These are phyloP conservation scores for Leptogaster cylindrica DNA, from an alignment of 2,888 invertebrate genomes.

Conservation along the genomic window DNA sequence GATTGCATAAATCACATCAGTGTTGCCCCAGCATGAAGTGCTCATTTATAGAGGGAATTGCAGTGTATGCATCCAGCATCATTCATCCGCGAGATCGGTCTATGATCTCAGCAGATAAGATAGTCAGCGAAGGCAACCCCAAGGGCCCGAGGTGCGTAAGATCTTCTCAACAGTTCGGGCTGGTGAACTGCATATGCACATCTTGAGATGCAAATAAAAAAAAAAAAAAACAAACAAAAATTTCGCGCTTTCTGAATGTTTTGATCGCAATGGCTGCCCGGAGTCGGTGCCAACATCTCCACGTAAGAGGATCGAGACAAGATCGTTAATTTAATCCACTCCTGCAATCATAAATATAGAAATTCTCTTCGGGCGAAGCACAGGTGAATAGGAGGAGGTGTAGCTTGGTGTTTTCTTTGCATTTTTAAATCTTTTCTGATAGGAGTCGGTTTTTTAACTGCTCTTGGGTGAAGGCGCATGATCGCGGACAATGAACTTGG, in stretches of 20 bases:
- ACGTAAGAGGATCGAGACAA: slow-evolving; percentile 25
- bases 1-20: slow-evolving; percentile 21
- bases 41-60: background rate
- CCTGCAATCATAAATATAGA: slow-evolving; percentile 38
- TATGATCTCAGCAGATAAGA: slow-evolving; percentile 15
- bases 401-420: background rate
- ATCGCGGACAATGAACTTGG: slow-evolving; percentile 11
- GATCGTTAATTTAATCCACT: slow-evolving; percentile 42
- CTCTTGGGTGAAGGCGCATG: background rate
- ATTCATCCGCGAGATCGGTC: slow-evolving; percentile 16
- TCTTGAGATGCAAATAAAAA: slow-evolving; percentile 15
- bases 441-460: background rate
- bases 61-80: background rate
- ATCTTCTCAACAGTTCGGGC: background rate
- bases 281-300: slow-evolving; percentile 24
- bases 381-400: slow-evolving; percentile 30
- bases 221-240: background rate
- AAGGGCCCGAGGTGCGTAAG: slow-evolving; percentile 13
- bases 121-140: slow-evolving; percentile 16
- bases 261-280: slow-evolving; percentile 23
- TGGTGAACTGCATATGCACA: background rate
- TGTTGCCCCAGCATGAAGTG: slow-evolving; percentile 9
- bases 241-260: slow-evolving; percentile 27
- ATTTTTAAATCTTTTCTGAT: background rate
- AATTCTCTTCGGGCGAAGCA: slow-evolving; percentile 26